Percentiles rank a stretch among this genome's conserved stretches.
phyloP scores from a whole-genome alignment of 2,113 vertebrate species.

The Siphamia tubifer region DNA sequence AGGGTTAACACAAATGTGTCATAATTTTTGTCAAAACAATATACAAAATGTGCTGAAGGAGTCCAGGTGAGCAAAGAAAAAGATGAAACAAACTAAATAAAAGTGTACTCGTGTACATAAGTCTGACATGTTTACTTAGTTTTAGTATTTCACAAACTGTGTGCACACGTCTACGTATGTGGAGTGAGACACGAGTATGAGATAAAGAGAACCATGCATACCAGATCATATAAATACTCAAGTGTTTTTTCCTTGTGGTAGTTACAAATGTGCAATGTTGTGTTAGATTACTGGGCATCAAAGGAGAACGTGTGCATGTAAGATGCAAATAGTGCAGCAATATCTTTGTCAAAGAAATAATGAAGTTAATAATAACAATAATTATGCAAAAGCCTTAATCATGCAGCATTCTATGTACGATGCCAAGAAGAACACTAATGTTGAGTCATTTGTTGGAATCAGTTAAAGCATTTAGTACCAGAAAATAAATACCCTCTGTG shows the following conservation, averaged over 20 bases:
- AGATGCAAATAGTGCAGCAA: neutral
- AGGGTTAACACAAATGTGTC: constrained; percentile 64
- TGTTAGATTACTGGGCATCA: neutral
- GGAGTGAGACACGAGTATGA: neutral
- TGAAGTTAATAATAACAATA: neutral
- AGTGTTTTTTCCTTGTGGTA: neutral
- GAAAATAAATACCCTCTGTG: neutral
- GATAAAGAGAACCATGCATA: constrained; percentile 1
- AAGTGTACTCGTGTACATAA: constrained; percentile 40
- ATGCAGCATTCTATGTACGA: neutral
- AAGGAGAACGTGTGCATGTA: neutral
- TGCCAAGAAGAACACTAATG: neutral
- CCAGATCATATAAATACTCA: neutral
- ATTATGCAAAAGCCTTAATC: constrained; percentile 1
- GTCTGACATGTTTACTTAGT: constrained; percentile 39
- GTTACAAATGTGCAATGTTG: neutral
- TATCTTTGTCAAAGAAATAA: neutral
- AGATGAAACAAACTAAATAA: constrained; percentile 6
- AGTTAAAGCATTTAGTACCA: neutral
- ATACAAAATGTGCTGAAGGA: constrained; percentile 13
- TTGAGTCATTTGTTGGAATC: neutral
- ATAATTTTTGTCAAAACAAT: constrained; percentile 45
- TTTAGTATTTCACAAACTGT: constrained; percentile 30
- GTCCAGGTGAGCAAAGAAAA: neutral
- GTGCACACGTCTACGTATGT: constrained; percentile 4